A percentile compares a stretch with the other conserved stretches of the same genome.
These are phyloP conservation scores for Danio rerio DNA, from an alignment of 2,113 vertebrate species.

Conservation along the genomic window GRCz12tu NC_133180.1:41670001-41670500, in stretches of 20 bases:
- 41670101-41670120: conserved; percentile 28
- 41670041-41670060: conserved; percentile 20
- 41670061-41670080: conserved; percentile 26
- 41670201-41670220: not conserved
- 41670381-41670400: conserved; percentile 22
- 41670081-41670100: conserved; percentile 14
- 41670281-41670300: not conserved
- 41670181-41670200: not conserved
- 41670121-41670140: conserved; percentile 9
- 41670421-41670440: conserved; percentile 27
- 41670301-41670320: not conserved
- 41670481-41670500: conserved; percentile 52
- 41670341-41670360: not conserved
- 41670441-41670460: conserved; percentile 43
- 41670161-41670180: not conserved
- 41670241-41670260: not conserved
- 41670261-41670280: not conserved
- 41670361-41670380: conserved; percentile 16
- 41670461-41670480: conserved; percentile 46
- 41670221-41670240: not conserved
- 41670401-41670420: conserved; percentile 49
- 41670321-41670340: not conserved
- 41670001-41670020: conserved; percentile 20
- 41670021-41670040: conserved; percentile 42
- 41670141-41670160: not conserved